phyloP scores from a whole-genome alignment of 2,888 invertebrate genomes.

The Crossocerus cetratus region DNA sequence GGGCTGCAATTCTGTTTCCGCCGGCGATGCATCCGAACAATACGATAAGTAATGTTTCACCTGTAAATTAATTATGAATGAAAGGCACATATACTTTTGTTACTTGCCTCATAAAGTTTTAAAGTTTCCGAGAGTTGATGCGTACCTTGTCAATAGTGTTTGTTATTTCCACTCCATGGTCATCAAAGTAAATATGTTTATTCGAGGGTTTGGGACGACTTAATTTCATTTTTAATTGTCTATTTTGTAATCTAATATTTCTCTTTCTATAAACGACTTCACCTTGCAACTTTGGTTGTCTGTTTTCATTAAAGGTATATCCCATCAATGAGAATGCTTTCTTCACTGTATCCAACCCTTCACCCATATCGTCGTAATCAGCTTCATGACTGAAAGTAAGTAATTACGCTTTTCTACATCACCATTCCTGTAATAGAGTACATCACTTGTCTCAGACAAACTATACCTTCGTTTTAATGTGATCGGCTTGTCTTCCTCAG shows the following conservation, averaged over 20 bases:
- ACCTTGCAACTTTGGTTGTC: slow-evolving; percentile 76
- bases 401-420: slow-evolving; percentile 5
- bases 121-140: background rate
- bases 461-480: slow-evolving; percentile 79
- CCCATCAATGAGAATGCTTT: slow-evolving; percentile 84
- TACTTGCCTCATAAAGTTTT: background rate
- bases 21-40: slow-evolving; percentile 58
- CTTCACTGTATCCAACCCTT: slow-evolving; percentile 80
- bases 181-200: slow-evolving; percentile 83
- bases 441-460: background rate
- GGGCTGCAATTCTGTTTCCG: slow-evolving; percentile 60
- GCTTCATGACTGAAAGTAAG: slow-evolving; percentile 79
- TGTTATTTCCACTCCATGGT: slow-evolving; percentile 81
- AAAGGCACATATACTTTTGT: slow-evolving; percentile 4
- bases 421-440: background rate
- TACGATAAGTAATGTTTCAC: slow-evolving; percentile 67
- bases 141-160: slow-evolving; percentile 74
- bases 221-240: slow-evolving; percentile 78
- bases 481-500: slow-evolving; percentile 79
- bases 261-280: slow-evolving; percentile 83
- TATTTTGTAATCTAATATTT: slow-evolving; percentile 80
- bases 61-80: slow-evolving; percentile 44
- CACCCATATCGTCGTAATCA: slow-evolving; percentile 77
- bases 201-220: slow-evolving; percentile 77
- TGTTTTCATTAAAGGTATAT: slow-evolving; percentile 68